phyloP scores from a whole-genome alignment of 2,888 invertebrate species.

The Drosophila colorata region DNA sequence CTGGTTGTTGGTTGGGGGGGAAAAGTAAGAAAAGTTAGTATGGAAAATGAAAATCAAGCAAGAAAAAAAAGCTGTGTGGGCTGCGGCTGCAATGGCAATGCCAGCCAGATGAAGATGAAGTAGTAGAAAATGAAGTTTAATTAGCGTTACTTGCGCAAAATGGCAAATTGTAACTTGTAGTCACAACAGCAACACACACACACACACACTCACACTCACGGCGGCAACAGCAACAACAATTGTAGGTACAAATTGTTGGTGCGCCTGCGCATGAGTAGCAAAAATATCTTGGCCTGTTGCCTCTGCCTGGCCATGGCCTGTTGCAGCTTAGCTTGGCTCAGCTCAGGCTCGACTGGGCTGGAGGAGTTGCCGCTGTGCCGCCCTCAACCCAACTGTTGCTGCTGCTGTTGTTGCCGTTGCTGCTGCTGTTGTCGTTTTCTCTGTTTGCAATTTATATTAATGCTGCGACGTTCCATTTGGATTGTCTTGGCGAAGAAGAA shows the following conservation, averaged over 20 bases:
- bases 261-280: constrained; percentile 54
- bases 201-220: constrained; percentile 3
- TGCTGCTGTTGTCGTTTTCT: constrained; percentile 46
- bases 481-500: constrained; percentile 31
- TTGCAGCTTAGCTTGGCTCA: constrained; percentile 5
- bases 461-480: constrained; percentile 53
- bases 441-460: constrained; percentile 56
- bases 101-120: constrained; percentile 72
- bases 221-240: constrained; percentile 35
- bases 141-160: constrained; percentile 83
- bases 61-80: constrained; percentile 54
- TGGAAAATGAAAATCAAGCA: constrained; percentile 58
- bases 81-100: constrained; percentile 30
- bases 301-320: constrained; percentile 5
- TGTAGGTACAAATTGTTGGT: constrained; percentile 60
- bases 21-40: constrained; percentile 33
- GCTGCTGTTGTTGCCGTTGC: constrained; percentile 14
- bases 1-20: constrained; percentile 43
- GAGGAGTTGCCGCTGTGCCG: constrained; percentile 51
- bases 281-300: constrained; percentile 55
- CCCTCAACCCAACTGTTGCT: constrained; percentile 46
- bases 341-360: not conserved
- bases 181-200: constrained; percentile 24
- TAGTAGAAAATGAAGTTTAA: constrained; percentile 82
- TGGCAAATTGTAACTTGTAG: constrained; percentile 79